phyloP scores from a whole-genome alignment of 2,888 invertebrate species.

The Lordiphosa andalusiaca region DNA sequence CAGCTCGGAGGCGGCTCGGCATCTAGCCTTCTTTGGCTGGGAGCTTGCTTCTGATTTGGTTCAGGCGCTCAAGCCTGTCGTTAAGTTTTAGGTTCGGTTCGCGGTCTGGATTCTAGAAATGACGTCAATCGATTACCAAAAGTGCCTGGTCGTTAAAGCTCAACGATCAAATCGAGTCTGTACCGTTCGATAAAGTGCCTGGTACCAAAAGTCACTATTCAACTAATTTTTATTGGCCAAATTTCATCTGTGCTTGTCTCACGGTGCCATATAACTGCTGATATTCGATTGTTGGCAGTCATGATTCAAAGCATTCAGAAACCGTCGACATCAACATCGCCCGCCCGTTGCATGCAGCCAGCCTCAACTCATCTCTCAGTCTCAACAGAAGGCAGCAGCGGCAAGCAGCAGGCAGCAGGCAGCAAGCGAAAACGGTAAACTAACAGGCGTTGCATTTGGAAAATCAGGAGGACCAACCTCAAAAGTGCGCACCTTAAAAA shows the following conservation, averaged over 20 bases:
- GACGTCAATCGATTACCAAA: no score
- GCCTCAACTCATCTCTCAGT: slow-evolving; percentile 56
- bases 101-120: background rate
- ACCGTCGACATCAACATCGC: slow-evolving; percentile 46
- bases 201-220: no score
- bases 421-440: slow-evolving; percentile 67
- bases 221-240: background rate
- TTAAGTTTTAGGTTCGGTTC: background rate
- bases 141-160: no score
- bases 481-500: slow-evolving; percentile 75
- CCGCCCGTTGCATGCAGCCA: slow-evolving; percentile 67
- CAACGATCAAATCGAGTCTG: no score
- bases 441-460: slow-evolving; percentile 75
- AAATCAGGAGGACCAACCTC: slow-evolving; percentile 75
- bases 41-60: no score
- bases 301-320: slow-evolving; percentile 69
- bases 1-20: no score
- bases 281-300: slow-evolving; percentile 73
- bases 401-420: slow-evolving; percentile 11
- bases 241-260: slow-evolving; percentile 5
- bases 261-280: slow-evolving; percentile 39
- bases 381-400: slow-evolving; percentile 4
- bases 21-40: no score
- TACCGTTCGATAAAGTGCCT: no score
- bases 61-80: no score